Evolutionary conservation across 2,888 invertebrate genomes (phyloP).

Genomic region (Cephus spinipes): DNA sequence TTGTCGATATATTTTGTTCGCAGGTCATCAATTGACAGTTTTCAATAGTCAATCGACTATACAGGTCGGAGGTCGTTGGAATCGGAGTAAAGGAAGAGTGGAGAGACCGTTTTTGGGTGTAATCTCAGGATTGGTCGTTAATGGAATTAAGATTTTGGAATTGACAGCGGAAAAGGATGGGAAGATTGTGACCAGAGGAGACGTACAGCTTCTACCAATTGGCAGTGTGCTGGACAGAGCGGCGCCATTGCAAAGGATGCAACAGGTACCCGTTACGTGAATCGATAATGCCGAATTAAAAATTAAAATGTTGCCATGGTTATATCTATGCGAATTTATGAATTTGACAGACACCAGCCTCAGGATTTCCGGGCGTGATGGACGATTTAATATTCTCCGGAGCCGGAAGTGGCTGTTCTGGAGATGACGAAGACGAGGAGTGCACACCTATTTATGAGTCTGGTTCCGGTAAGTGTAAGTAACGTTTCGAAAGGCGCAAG

Average conservation of each 20-base stretch:
- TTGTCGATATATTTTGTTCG: slow-evolving; percentile 14
- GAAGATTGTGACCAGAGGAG: slow-evolving; percentile 82
- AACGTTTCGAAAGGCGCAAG: slow-evolving; percentile 38
- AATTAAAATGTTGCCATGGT: not conserved
- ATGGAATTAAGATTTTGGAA: slow-evolving; percentile 87
- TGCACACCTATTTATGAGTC: slow-evolving; percentile 86
- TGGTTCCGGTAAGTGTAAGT: slow-evolving; percentile 74
- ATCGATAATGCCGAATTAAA: not conserved
- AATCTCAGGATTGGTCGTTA: slow-evolving; percentile 89
- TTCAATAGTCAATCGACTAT: slow-evolving; percentile 94
- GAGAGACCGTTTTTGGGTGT: slow-evolving; percentile 89
- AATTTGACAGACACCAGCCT: slow-evolving; percentile 80
- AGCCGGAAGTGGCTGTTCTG: slow-evolving; percentile 90
- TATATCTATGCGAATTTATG: not conserved
- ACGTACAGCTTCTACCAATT: slow-evolving; percentile 78
- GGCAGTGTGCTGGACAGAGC: slow-evolving; percentile 80
- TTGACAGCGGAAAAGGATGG: slow-evolving; percentile 86
- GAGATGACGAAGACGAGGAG: slow-evolving; percentile 91
- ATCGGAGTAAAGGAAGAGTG: slow-evolving; percentile 75
- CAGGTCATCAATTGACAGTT: slow-evolving; percentile 77
- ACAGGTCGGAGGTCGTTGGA: slow-evolving; percentile 88
- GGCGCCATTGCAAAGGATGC: slow-evolving; percentile 85
- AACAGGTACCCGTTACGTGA: slow-evolving; percentile 74
- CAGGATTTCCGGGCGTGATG: slow-evolving; percentile 80
- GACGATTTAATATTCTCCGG: slow-evolving; percentile 95